A percentile compares a stretch with the other conserved stretches of the same genome.
These are phyloP conservation scores for Timandra comae DNA, from an alignment of 2,888 invertebrate genomes.

Conservation along the genomic window DNA sequence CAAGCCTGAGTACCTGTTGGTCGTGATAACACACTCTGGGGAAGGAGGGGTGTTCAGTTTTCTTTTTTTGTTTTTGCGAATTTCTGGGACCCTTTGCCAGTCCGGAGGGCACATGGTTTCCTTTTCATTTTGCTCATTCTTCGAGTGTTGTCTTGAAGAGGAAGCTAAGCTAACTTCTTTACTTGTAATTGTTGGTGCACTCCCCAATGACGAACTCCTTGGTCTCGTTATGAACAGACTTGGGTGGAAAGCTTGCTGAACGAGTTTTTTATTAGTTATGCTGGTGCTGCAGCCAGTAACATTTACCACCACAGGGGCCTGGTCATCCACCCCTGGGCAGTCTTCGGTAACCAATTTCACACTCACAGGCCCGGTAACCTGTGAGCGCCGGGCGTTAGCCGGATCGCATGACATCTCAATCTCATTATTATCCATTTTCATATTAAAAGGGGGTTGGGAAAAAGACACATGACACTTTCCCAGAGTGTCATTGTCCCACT, in stretches of 20 bases:
- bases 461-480: no score
- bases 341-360: conserved; percentile 8
- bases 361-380: conserved; percentile 2
- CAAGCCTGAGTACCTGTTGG: no score
- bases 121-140: no score
- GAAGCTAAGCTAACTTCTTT: no score
- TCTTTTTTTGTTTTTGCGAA: no score
- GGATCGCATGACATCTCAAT: conserved; percentile 7
- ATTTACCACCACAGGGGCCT: conserved; percentile 7
- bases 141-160: no score
- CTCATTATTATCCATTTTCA: conserved; percentile 4
- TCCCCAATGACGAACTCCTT: no score
- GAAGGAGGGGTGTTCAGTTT: no score
- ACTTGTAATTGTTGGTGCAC: no score
- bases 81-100: no score
- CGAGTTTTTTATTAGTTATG: conserved; percentile 11
- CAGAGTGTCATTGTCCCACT: conserved; percentile 1
- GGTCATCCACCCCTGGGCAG: conserved; percentile 5
- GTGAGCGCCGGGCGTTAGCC: conserved; percentile 6
- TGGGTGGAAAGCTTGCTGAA: conserved; percentile 15
- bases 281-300: conserved; percentile 9
- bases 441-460: conserved; percentile 1
- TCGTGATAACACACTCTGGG: no score
- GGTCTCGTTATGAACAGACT: conserved; percentile 10
- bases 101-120: no score